These are phyloP conservation scores for Numida meleagris DNA, from an alignment of 2,113 vertebrate species.

Conservation along the genomic window DNA sequence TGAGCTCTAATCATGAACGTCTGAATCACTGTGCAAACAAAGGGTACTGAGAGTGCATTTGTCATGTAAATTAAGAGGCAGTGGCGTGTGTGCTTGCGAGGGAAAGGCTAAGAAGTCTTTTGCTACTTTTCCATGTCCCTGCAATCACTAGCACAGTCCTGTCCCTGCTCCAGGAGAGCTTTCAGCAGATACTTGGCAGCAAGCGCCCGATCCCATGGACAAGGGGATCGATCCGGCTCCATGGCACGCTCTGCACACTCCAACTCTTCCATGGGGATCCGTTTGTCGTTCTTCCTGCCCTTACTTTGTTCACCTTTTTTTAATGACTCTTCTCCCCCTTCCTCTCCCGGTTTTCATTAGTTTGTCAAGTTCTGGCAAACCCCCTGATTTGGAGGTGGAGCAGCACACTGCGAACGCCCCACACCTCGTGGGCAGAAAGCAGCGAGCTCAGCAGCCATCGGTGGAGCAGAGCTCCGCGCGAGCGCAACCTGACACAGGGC, in stretches of 20 bases:
- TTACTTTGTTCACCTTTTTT: not conserved
- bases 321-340: not conserved
- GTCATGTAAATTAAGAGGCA: slow-evolving; percentile 69
- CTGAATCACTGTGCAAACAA: slow-evolving; percentile 62
- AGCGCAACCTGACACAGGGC: slow-evolving; percentile 35
- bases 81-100: not conserved
- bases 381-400: slow-evolving; percentile 3
- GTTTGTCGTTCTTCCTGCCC: not conserved
- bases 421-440: slow-evolving; percentile 12
- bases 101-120: slow-evolving; percentile 2
- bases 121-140: slow-evolving; percentile 3
- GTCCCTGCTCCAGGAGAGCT: not conserved
- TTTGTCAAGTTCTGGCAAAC: slow-evolving; percentile 11
- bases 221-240: not conserved
- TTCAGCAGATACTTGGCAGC: not conserved
- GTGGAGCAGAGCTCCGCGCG: not conserved
- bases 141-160: not conserved
- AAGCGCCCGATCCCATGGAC: not conserved
- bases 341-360: not conserved
- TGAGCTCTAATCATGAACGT: slow-evolving; percentile 46
- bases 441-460: slow-evolving; percentile 50
- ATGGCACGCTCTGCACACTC: not conserved
- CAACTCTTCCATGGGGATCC: not conserved
- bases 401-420: slow-evolving; percentile 17
- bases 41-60: slow-evolving; percentile 41